Percentiles rank a stretch among this genome's conserved stretches.
phyloP scores from a whole-genome alignment of 2,888 invertebrate species.

The Girardia tigrina region DNA sequence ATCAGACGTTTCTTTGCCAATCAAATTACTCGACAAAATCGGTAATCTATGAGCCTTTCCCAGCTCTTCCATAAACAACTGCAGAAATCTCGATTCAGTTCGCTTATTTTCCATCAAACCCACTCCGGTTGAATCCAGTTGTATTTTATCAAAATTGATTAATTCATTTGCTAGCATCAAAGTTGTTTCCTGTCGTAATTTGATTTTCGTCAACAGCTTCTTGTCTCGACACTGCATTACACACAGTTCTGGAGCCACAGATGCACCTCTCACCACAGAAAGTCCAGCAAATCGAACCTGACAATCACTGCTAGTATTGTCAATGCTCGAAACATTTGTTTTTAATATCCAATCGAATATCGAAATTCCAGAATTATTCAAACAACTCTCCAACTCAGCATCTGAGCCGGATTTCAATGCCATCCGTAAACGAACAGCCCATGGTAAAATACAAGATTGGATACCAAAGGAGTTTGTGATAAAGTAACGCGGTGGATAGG shows the following conservation, averaged over 20 bases:
- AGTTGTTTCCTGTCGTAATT: not conserved
- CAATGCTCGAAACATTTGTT: not conserved
- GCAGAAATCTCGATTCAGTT: not conserved
- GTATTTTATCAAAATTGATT: not conserved
- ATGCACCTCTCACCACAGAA: not conserved
- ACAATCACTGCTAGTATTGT: no score
- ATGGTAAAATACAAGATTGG: slow-evolving; percentile 5
- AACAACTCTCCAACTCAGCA: not conserved
- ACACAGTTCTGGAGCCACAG: not conserved
- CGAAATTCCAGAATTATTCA: not conserved
- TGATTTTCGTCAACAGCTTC: not conserved
- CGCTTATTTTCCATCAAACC: not conserved
- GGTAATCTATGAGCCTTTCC: not conserved
- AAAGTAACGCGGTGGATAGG: not conserved
- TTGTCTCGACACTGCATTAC: not conserved
- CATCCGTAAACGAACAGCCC: not conserved
- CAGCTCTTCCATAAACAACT: not conserved
- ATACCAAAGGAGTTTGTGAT: not conserved
- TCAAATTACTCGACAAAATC: not conserved
- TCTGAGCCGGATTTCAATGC: not conserved
- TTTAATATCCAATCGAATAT: not conserved
- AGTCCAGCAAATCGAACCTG: slow-evolving; percentile 11
- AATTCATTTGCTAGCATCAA: not conserved
- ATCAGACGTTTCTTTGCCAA: not conserved
- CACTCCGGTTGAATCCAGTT: no score